Evolutionary conservation across 2,113 vertebrate genomes (phyloP), one percentile per base, ranked within the genome.

Genomic region (Lepisosteus osseus): DNA sequence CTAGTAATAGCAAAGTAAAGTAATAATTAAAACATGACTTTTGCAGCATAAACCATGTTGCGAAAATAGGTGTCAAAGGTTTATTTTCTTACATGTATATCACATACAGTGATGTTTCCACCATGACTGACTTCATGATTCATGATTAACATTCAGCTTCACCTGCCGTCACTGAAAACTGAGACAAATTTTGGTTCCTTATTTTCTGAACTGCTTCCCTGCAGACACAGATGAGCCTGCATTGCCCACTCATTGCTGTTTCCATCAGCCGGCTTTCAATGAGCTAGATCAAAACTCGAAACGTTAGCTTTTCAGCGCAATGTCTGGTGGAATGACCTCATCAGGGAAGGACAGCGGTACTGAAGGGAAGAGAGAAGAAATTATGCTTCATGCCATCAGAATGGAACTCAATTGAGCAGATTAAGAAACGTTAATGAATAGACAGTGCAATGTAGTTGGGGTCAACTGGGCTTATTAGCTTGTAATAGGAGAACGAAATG

Each of bases 321-420:
- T 80, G 76, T 81, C 84, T 45, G 42, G 77, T 72, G 79, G 82
- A 82, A 88, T 84, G 29, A 84, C 84, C 75, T 82, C 47, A 9
- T 51, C 47, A 9, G 47, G 47, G 5, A 51, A 51, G 5, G 9
- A 51, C 47, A 6, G 47, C 1, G 47, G 47, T 5, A 2, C 9
- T 6, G 47, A 9, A 51, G 47, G 9, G 47, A 51, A 63, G 14
- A 29, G 61, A 29, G 61, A 63, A 29, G 61, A 29, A 63, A 17
- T 9, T 43, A 42, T 66, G 15, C 7, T 7, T 2, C 40, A 44
- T 13, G 42, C 67, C 43, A 15, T 7, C 61, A 43, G 44, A 78
- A 65, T 2, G 56, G n/a, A 47, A 71, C n/a, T 54, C 56, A 42
- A 65, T 67, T 65, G 6, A 70, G 56, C 47, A 51, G 47, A 51